These are phyloP conservation scores for Rhinoptilus africanus DNA, from an alignment of 2,113 vertebrate species.

Conservation along the genomic window DNA sequence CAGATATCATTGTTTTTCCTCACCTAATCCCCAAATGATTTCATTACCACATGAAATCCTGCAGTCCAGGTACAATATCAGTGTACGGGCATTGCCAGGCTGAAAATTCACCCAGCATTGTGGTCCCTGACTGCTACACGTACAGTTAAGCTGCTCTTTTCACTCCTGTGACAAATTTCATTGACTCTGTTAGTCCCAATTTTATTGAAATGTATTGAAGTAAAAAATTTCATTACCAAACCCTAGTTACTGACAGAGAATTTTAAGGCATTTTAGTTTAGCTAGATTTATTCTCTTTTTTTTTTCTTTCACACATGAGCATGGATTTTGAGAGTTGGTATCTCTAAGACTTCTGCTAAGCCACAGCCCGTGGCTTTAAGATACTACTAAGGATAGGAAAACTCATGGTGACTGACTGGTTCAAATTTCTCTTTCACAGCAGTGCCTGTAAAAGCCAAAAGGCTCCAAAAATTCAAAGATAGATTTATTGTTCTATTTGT, in stretches of 20 bases:
- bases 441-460: neutral
- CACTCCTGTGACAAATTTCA: neutral
- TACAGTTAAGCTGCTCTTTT: neutral
- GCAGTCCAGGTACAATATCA: neutral
- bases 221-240: neutral
- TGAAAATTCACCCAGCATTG: neutral
- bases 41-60: neutral
- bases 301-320: neutral
- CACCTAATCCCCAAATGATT: neutral
- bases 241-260: neutral
- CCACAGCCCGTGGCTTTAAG: neutral
- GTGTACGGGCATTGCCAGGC: neutral
- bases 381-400: neutral
- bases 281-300: neutral
- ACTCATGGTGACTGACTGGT: neutral
- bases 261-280: neutral
- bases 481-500: neutral
- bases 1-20: neutral
- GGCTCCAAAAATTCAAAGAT: neutral
- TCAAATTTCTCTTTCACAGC: neutral
- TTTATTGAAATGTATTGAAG: neutral
- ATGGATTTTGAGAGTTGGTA: neutral
- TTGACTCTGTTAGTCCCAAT: neutral
- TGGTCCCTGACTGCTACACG: neutral
- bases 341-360: neutral